Evolutionary conservation across 2,888 invertebrate species (phyloP), one percentile per base, ranked within the genome.

Genomic region (Eulithis prunata): DNA sequence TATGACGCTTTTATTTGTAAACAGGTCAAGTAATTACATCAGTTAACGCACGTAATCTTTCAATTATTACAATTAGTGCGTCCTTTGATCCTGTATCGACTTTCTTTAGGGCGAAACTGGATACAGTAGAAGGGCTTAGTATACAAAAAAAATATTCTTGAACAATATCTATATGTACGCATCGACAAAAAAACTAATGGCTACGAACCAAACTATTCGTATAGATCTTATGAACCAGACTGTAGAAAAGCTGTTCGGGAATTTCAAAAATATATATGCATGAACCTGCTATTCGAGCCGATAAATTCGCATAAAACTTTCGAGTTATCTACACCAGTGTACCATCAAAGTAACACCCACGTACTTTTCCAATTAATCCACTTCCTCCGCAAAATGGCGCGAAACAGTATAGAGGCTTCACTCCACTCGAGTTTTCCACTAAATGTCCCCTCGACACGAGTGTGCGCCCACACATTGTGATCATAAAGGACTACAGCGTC

Each of bases 1-100:
- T 80, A 81, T 78, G 79, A 82, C 83, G 79, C 83, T 79, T 84
- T 84, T 87, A 86, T 89, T 88, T 84, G 84, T 76, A 79, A 78
- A 75, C 82, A 81, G 81, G 80, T 79, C 67, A 62, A 73, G 78
- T 82, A 82, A 85, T 86, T 85, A 80, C 71, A 64, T 75, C 78
- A 78, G 79, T 83, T 82, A 82, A 80, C 78, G 80, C 81, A 78
- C 80, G 77, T 81, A 81, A 81, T 81, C 75, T 80, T 82, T 84
- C 82, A 85, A 87, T 86, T 85, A 85, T 78, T 71, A 75, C 75
- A 81, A 82, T 82, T 83, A 75, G 75, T 72, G 62, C 64, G 69
- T 75, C 76, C 77, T 77, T 77, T 81, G 77, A 79, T 74, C 63
- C 68, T 70, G 56, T 64, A 71, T 77, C 75, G 73, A 68, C 71